Base-by-base conservation (phyloP, 2,113 vertebrate species). In the Vicugna pacos region DNA sequence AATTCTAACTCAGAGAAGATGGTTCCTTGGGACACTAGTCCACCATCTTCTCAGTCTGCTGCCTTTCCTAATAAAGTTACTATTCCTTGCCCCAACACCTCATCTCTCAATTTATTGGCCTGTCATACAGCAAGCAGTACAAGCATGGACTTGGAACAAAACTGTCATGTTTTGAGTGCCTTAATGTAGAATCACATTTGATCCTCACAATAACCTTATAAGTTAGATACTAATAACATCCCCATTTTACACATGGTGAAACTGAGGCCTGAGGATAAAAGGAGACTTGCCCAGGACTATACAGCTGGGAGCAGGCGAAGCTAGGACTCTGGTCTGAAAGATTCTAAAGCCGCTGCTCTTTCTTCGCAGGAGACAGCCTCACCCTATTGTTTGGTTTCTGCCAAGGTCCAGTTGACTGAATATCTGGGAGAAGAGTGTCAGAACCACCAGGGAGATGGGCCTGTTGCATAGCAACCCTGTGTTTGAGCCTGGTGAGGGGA, bases 401-500 rank as follows among this genome's bases (percentile, higher is more conserved):
- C 12, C 48, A 14, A 96, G 32, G 93, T 90, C 94, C 89, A 82
- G 70, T 79, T 65, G 38, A 28, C 76, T 52, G 85, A 91, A 3
- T 56, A 52, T 81, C 76, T 4, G 10, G 52, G 67, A 81, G 58
- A 22, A 42, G 77, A 87, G 42, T 12, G 22, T 60, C 81, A 88
- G 76, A 80, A 38, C 28, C 89, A 32, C 79, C 52, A 22, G 58
- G n/a, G 54, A 58, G 48, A 62, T 30, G 16, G 38, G 76, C 89
- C 69, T 32, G 96, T 97, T 79, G 95, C 96, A 54, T 97, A 96
- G 97, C 97, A 97, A 98, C 97, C 62, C 30, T 20, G 69, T 1
- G 62, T 89, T 89, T 56, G 50, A 75, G 93, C 38, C 15, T 83
- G 83, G 91, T 6, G 46, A 86, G 69, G 32, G 46, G 60, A 83